phyloP scores from a whole-genome alignment of 1,140 invertebrate species.

The Zaprionus davidi region DNA sequence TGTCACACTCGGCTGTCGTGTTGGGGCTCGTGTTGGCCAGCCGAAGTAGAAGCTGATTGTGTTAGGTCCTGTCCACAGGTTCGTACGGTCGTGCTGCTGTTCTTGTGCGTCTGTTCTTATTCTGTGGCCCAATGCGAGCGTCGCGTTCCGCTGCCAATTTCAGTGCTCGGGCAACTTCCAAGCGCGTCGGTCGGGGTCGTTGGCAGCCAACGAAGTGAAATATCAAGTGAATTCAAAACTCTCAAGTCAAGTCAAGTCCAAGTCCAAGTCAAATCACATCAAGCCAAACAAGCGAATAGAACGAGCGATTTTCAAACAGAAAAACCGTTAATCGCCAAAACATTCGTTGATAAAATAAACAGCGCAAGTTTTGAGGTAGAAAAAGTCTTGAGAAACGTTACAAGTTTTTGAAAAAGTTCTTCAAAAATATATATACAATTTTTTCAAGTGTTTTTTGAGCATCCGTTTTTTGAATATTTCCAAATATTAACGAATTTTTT shows the following conservation, averaged over 20 bases:
- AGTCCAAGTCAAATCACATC: background rate
- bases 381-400: constrained; percentile 11
- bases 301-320: constrained; percentile 8
- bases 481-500: constrained; percentile 1
- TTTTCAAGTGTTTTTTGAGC: background rate
- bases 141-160: constrained; percentile 60
- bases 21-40: constrained; percentile 10
- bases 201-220: constrained; percentile 7
- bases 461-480: background rate
- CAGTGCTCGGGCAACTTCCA: constrained; percentile 80
- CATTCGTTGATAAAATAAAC: constrained; percentile 6
- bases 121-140: constrained; percentile 65
- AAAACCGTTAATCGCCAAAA: background rate
- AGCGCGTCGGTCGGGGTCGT: constrained; percentile 69
- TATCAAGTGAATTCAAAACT: background rate
- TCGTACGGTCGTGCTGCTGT: constrained; percentile 16
- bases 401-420: constrained; percentile 1
- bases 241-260: background rate
- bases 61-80: constrained; percentile 52
- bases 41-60: constrained; percentile 58
- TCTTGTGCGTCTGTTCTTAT: constrained; percentile 24
- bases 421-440: constrained; percentile 1
- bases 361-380: too few species aligned
- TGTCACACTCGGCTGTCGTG: background rate
- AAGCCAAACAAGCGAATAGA: constrained; percentile 5